Evolutionary conservation across 1,140 invertebrate species (phyloP).

Genomic region (Mylabris phalerata): DNA sequence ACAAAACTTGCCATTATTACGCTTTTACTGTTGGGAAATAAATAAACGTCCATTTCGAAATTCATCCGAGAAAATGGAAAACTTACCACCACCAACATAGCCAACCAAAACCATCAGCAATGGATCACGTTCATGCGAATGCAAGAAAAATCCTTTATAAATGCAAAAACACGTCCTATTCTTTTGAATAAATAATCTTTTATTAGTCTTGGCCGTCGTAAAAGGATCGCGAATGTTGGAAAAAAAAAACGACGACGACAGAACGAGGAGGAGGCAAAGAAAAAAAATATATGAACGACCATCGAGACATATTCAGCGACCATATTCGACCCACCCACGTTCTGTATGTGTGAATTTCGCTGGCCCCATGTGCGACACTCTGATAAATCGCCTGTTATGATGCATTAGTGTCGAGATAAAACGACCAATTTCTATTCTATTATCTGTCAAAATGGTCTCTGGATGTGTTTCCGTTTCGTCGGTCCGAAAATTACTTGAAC

Average conservation of each 20-base stretch:
- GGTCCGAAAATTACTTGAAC: constrained; percentile 30
- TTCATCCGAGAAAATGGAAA: background rate
- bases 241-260: constrained; percentile 2
- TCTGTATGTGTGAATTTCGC: constrained; percentile 4
- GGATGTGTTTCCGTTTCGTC: constrained; percentile 21
- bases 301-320: too few relatives aligned
- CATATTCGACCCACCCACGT: too few relatives aligned
- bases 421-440: constrained; percentile 40
- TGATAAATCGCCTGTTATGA: constrained; percentile 21
- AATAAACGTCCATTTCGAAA: background rate
- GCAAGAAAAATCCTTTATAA: constrained; percentile 10
- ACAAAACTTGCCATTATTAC: background rate
- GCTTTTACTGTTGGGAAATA: too few relatives aligned
- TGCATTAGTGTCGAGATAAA: constrained; percentile 31
- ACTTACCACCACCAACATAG: background rate
- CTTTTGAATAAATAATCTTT: constrained; percentile 14
- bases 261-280: background rate
- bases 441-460: constrained; percentile 37
- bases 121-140: constrained; percentile 5
- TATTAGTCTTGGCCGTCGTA: background rate
- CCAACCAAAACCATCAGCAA: background rate
- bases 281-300: background rate
- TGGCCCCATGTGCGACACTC: constrained; percentile 7
- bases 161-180: constrained; percentile 11
- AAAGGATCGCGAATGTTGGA: background rate